Percentiles rank a stretch among this genome's conserved stretches.
phyloP scores from a whole-genome alignment of 2,113 vertebrate genomes.

The Semnopithecus entellus region DNA sequence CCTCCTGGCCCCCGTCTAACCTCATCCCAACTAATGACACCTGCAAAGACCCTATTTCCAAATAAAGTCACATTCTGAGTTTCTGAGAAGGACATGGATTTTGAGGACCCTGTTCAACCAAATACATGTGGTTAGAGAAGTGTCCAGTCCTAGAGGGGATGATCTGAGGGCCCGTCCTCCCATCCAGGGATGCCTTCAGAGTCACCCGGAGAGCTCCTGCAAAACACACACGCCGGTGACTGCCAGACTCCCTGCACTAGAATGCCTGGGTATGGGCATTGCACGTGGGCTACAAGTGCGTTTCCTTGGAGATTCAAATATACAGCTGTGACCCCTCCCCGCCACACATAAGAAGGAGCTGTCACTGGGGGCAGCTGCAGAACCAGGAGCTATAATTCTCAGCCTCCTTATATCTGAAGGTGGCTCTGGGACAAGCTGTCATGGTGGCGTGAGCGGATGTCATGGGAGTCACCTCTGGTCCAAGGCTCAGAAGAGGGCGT shows the following conservation, averaged over 20 bases:
- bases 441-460: rapidly evolving
- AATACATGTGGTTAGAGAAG: not conserved
- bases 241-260: rapidly evolving
- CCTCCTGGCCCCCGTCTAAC: not conserved
- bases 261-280: not conserved
- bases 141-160: rapidly evolving
- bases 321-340: rapidly evolving
- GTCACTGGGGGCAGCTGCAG: not conserved
- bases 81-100: not conserved
- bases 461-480: not conserved
- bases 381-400: not conserved
- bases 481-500: rapidly evolving
- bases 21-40: not conserved
- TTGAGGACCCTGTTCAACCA: not conserved
- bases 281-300: rapidly evolving
- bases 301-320: not conserved
- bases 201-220: not conserved
- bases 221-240: rapidly evolving
- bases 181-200: rapidly evolving
- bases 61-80: not conserved
- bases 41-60: not conserved
- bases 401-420: not conserved
- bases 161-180: rapidly evolving
- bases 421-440: not conserved
- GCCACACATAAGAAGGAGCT: not conserved